Evolutionary conservation across 2,888 invertebrate species (phyloP).

Genomic region (Blera fallax): DNA sequence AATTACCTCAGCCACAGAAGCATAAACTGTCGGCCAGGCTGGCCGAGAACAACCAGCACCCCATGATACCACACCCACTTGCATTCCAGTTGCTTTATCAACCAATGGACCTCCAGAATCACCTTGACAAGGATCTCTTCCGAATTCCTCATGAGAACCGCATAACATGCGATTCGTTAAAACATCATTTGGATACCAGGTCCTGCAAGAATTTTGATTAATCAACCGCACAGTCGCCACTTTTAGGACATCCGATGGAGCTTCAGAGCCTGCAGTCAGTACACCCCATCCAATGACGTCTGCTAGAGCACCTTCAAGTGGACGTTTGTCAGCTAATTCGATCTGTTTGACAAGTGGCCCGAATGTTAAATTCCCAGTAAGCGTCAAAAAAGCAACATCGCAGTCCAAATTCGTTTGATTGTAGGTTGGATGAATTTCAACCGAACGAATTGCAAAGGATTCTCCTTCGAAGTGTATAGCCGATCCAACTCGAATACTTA

Average conservation of each 20-base stretch:
- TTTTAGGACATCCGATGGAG: background rate
- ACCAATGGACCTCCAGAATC: slow-evolving; percentile 49
- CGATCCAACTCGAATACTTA: slow-evolving; percentile 37
- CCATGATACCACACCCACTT: slow-evolving; percentile 59
- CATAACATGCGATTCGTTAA: slow-evolving; percentile 31
- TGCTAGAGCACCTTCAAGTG: slow-evolving; percentile 7
- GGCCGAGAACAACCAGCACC: slow-evolving; percentile 6
- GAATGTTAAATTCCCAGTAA: background rate
- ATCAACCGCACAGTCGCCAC: slow-evolving; percentile 12
- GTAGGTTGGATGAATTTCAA: slow-evolving; percentile 20
- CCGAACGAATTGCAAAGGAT: background rate
- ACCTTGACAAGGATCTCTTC: slow-evolving; percentile 6
- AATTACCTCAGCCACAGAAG: slow-evolving; percentile 23
- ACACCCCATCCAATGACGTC: slow-evolving; percentile 37
- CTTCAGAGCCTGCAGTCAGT: background rate
- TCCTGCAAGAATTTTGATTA: background rate
- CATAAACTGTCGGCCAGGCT: slow-evolving; percentile 20
- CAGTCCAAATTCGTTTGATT: slow-evolving; percentile 3
- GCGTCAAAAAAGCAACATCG: slow-evolving; percentile 44
- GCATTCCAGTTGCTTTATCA: slow-evolving; percentile 21
- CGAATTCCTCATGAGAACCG: background rate
- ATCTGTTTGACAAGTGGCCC: slow-evolving; percentile 17
- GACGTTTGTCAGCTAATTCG: background rate
- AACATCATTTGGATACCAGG: background rate
- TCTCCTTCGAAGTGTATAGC: slow-evolving; percentile 12